Percentiles rank a stretch among this genome's conserved stretches.
phyloP scores from a whole-genome alignment of 2,888 invertebrate species.

The Lithophane socia region DNA sequence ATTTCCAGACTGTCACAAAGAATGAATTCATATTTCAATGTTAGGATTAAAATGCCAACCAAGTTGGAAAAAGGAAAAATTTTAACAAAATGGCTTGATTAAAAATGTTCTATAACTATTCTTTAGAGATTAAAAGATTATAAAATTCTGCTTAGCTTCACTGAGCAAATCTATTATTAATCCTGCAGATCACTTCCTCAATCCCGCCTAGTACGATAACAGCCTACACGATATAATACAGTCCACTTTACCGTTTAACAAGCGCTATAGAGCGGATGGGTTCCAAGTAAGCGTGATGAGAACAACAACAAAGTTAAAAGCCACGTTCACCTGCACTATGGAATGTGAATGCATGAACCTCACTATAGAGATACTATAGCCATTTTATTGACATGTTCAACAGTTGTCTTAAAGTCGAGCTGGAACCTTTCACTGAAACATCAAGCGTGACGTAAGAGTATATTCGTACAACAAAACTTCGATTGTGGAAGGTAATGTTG shows the following conservation, averaged over 20 bases:
- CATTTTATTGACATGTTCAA: constrained; percentile 40
- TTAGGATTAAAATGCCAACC: constrained; percentile 8
- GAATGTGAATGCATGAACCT: constrained; percentile 51
- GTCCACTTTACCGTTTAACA: constrained; percentile 43
- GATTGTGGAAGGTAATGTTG: constrained; percentile 47
- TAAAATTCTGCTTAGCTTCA: constrained; percentile 5
- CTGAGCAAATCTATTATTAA: constrained; percentile 34
- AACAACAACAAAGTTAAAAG: constrained; percentile 54
- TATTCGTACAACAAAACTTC: constrained; percentile 32
- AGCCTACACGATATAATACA: constrained; percentile 42
- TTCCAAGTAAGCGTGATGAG: constrained; percentile 58
- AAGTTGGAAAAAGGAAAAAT: background rate
- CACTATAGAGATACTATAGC: constrained; percentile 35
- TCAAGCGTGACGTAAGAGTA: constrained; percentile 53
- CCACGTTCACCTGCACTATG: constrained; percentile 52
- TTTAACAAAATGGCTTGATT: background rate
- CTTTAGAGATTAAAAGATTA: constrained; percentile 13
- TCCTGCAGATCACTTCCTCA: constrained; percentile 50
- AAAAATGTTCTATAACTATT: background rate
- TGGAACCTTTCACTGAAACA: constrained; percentile 71
- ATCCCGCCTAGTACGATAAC: constrained; percentile 18
- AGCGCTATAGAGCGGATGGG: constrained; percentile 30
- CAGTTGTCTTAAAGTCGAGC: constrained; percentile 22
- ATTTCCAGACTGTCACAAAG: background rate
- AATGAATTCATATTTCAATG: background rate